Evolutionary conservation across 2,797 vertebrate species (phyloP), one percentile per base, ranked within the genome.

Genomic region (Neomorphus geoffroyi): DNA sequence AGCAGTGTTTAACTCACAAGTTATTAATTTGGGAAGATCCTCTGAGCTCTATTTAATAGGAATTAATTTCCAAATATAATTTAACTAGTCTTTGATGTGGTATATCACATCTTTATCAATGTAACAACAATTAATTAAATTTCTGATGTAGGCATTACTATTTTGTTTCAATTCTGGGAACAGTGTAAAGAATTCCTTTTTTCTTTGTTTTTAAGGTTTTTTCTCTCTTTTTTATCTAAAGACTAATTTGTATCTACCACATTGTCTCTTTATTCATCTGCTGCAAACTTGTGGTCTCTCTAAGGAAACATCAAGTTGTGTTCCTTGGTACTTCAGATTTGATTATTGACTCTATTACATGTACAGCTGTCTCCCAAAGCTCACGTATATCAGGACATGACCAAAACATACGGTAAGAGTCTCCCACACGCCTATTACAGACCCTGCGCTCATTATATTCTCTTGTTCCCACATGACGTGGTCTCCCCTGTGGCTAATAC

Each of bases 61-160:
- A 96, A 95, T 95, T 95, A 95, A 96, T 96, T 96, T 94, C 78
- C 90, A 94, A 92, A 86, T 93, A 94, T 67, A 56, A 88, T 95
- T 92, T 95, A 94, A 70, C 53, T 80, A 64, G 71, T 82, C 92
- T 96, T 95, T 94, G 96, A 96, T 96, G 91, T 95, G 30, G 78
- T 94, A 61, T 94, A 96, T 95, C 92, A 90, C 78, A 93, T 92
- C 85, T 94, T 95, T 94, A 96, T 96, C 96, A 94, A 93, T 93
- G 83, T 79, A 97, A 92, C 73, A 95, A 94, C 90, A 92, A 95
- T 92, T 96, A 96, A 97, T 96, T 96, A 75, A 39, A 79, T 91
- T 90, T 95, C 69, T 90, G 77, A 93, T 82, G 80, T 75, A 86
- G 51, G 60, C 77, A 90, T 85, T 88, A 77, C 37, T 90, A 72